phyloP scores from a whole-genome alignment of 2,888 invertebrate species.

The Drosophila stalkeri region DNA sequence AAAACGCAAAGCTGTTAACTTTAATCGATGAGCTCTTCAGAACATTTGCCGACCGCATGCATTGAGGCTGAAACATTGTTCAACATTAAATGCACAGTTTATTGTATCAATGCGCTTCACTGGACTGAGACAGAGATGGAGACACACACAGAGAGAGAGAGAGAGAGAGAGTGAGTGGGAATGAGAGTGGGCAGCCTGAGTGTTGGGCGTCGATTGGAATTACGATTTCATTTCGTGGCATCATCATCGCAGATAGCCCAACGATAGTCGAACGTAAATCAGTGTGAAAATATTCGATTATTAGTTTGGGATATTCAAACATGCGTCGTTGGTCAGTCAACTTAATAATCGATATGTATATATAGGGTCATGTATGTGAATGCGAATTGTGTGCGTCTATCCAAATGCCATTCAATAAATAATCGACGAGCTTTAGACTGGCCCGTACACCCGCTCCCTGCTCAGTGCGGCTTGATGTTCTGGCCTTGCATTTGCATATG shows the following conservation, averaged over 20 bases:
- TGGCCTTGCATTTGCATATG: constrained; percentile 34
- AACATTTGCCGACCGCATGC: neutral
- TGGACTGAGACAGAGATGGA: neutral
- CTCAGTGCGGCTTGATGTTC: constrained; percentile 17
- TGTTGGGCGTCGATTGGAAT: constrained; percentile 2
- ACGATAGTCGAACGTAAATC: constrained; percentile 19
- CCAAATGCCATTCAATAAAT: constrained; percentile 28
- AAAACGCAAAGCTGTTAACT: constrained; percentile 1
- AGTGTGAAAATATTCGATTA: constrained; percentile 21
- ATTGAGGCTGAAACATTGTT: neutral
- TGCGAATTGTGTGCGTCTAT: neutral
- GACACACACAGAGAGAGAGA: neutral
- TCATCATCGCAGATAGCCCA: neutral
- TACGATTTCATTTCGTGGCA: constrained; percentile 27
- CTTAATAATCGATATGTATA: constrained; percentile 25
- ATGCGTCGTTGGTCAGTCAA: constrained; percentile 8
- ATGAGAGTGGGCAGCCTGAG: no score
- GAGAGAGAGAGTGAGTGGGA: neutral
- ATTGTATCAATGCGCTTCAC: neutral
- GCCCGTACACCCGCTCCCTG: neutral
- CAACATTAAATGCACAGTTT: constrained; percentile 9
- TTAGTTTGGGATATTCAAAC: constrained; percentile 22
- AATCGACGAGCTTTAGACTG: constrained; percentile 2
- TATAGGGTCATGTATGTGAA: neutral
- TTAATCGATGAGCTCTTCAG: constrained; percentile 4